phyloP scores from a whole-genome alignment of 2,888 invertebrate species.

The Nymphalis c-album region DNA sequence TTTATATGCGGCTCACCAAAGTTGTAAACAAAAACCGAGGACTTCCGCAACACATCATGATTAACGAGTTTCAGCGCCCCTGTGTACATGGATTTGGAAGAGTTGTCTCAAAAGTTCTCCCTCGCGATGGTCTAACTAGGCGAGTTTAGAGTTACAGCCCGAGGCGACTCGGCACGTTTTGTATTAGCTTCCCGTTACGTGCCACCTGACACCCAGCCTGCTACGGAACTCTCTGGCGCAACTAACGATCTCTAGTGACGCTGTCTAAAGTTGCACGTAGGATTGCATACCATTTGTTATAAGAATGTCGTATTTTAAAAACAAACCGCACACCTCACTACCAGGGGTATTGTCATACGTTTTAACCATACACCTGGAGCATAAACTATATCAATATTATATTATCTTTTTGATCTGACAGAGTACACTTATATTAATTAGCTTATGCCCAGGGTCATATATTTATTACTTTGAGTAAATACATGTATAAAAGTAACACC shows the following conservation, averaged over 20 bases:
- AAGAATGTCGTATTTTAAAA: slow-evolving; percentile 4
- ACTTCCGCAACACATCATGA: neutral
- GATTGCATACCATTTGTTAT: neutral
- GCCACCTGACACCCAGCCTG: slow-evolving; percentile 48
- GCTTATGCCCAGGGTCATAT: too few species aligned
- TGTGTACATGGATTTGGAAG: slow-evolving; percentile 18
- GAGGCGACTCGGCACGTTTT: slow-evolving; percentile 51
- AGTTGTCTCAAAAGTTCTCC: slow-evolving; percentile 21
- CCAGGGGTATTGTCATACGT: neutral
- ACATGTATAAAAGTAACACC: too few species aligned
- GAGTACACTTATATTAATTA: too few species aligned
- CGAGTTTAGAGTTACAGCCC: slow-evolving; percentile 32
- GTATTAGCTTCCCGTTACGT: slow-evolving; percentile 50
- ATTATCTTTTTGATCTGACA: too few species aligned
- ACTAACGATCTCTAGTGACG: slow-evolving; percentile 21
- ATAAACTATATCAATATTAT: too few species aligned
- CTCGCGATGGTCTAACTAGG: slow-evolving; percentile 29
- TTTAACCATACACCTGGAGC: too few species aligned
- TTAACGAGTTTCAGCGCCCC: slow-evolving; percentile 13
- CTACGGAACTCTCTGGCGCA: slow-evolving; percentile 17
- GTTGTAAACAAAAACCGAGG: neutral
- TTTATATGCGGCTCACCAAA: neutral
- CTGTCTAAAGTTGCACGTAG: neutral
- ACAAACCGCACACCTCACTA: neutral
- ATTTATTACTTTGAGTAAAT: too few species aligned